Conservation (phyloP, 1,140 invertebrate genomes). For the Drosophila pruinosa region DNA sequence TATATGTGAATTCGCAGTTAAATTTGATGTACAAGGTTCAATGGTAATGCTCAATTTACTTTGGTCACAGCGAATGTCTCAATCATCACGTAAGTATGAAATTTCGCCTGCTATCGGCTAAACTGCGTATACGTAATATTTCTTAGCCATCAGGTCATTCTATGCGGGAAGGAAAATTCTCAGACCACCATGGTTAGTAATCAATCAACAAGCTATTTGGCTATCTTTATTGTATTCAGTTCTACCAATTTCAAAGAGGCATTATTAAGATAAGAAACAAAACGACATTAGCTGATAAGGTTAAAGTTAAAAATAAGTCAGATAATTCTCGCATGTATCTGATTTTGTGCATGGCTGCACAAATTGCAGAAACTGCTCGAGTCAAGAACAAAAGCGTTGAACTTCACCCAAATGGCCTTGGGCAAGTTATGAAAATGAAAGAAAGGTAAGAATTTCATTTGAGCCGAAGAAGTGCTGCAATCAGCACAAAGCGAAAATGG, state of each 20-base stretch:
- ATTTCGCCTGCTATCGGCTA: neutral
- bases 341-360: constrained; percentile 21
- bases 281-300: constrained; percentile 44
- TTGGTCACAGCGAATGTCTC: neutral
- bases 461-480: constrained; percentile 31
- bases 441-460: constrained; percentile 47
- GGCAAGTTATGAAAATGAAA: constrained; percentile 24
- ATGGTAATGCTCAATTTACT: constrained; percentile 1
- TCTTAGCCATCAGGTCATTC: neutral
- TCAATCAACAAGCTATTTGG: constrained; percentile 63
- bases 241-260: constrained; percentile 21
- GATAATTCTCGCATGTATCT: constrained; percentile 19
- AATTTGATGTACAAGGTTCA: constrained; percentile 11
- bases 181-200: constrained; percentile 5
- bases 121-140: constrained; percentile 7
- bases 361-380: constrained; percentile 24
- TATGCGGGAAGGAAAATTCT: neutral
- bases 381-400: constrained; percentile 54
- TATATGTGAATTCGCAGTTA: constrained; percentile 9
- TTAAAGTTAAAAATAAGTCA: constrained; percentile 29
- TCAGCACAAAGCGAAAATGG: constrained; percentile 32
- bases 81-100: neutral
- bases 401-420: constrained; percentile 57
- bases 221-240: constrained; percentile 63
- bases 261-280: constrained; percentile 63